A percentile compares a stretch with the other conserved stretches of the same genome.
phyloP scores from a whole-genome alignment of 2,113 vertebrate genomes.

The Sigmodon hispidus region DNA sequence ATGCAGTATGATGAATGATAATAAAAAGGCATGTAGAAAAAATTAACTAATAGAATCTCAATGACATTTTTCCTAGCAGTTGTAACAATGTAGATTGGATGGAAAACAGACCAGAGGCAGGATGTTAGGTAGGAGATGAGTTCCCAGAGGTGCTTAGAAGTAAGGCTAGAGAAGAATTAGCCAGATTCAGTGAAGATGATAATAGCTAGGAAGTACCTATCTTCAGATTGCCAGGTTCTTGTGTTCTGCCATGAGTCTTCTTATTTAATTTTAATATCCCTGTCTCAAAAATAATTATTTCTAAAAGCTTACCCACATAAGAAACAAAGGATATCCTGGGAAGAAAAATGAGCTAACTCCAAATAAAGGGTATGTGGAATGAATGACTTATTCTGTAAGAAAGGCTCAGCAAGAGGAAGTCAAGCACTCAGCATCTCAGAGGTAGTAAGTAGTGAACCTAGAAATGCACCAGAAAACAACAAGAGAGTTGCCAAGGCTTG shows the following conservation, averaged over 20 bases:
- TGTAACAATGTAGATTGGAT: conserved; percentile 15
- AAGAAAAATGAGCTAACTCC: neutral
- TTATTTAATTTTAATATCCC: conserved; percentile 36
- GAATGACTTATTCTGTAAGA: too few species aligned
- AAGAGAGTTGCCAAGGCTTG: neutral
- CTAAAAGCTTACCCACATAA: neutral
- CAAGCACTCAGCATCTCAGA: neutral
- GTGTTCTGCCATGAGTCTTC: neutral
- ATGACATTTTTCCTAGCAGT: neutral
- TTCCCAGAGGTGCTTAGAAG: neutral
- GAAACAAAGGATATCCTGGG: neutral
- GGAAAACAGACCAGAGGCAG: neutral
- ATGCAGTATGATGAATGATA: neutral
- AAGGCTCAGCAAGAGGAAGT: conserved; percentile 27
- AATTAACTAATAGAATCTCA: neutral
- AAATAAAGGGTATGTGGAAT: neutral
- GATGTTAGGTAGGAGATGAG: neutral
- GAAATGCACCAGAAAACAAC: neutral
- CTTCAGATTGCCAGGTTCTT: neutral
- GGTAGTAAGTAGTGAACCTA: neutral
- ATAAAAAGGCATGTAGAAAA: conserved; percentile 21
- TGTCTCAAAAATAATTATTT: neutral
- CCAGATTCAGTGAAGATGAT: neutral
- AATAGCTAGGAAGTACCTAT: neutral
- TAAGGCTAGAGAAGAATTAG: neutral